phyloP scores from a whole-genome alignment of 2,113 vertebrate species.

The Marmota flaviventris region DNA sequence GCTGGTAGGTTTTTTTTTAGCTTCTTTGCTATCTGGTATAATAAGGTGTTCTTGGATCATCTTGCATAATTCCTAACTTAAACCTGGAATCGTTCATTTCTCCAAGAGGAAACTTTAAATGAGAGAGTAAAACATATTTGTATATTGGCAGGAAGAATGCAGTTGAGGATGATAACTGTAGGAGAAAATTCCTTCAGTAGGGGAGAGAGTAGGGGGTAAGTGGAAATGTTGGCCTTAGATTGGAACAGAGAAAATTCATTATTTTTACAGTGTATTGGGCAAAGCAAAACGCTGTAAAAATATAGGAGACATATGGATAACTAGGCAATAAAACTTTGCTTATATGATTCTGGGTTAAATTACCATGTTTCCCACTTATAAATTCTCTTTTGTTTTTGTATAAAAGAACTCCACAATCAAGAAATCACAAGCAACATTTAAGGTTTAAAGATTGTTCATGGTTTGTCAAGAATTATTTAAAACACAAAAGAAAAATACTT shows the following conservation, averaged over 20 bases:
- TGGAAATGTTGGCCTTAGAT: not conserved
- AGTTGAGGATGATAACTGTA: not conserved
- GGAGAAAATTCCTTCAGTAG: not conserved
- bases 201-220: not conserved
- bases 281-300: constrained; percentile 30
- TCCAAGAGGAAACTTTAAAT: not conserved
- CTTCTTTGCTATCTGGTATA: not conserved
- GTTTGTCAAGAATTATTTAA: constrained; percentile 16
- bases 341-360: constrained; percentile 8
- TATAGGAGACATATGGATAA: not conserved
- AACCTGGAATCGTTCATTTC: not conserved
- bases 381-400: constrained; percentile 22
- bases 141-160: not conserved
- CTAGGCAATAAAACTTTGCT: not conserved
- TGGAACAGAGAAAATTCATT: not conserved
- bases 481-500: constrained; percentile 34
- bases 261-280: not conserved
- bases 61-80: not conserved
- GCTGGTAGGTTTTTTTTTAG: not conserved
- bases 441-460: not conserved
- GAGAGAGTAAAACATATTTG: not conserved
- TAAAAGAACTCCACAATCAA: constrained; percentile 16
- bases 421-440: constrained; percentile 14
- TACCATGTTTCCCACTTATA: not conserved
- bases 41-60: not conserved